phyloP scores from a whole-genome alignment of 2,888 invertebrate genomes.

The Lottia gigantea region DNA sequence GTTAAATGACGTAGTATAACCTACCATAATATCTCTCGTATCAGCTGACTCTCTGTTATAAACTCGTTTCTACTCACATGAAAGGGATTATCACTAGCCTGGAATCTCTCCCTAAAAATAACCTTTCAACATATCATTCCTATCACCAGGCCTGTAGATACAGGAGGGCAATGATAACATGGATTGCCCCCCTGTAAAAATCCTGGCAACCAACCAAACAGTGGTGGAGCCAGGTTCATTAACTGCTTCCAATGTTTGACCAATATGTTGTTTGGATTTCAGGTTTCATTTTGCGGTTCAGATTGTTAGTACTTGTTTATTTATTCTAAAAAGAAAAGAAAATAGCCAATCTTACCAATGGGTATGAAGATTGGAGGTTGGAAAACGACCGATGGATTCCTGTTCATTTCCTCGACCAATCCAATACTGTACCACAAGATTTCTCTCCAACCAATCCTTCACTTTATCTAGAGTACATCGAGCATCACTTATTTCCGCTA shows the following conservation, averaged over 20 bases:
- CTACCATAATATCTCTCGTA: conserved; percentile 59
- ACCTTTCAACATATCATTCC: conserved; percentile 10
- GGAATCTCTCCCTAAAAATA: conserved; percentile 53
- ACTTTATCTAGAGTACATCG: conserved; percentile 30
- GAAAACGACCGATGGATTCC: conserved; percentile 22
- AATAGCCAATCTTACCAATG: conserved; percentile 32
- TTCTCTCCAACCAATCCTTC: conserved; percentile 48
- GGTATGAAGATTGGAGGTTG: conserved; percentile 32
- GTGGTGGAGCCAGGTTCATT: too few relatives aligned
- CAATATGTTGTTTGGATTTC: too few relatives aligned
- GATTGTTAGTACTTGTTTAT: too few relatives aligned
- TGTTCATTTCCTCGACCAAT: conserved; percentile 40
- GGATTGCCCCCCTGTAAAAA: too few relatives aligned
- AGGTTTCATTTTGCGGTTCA: too few relatives aligned
- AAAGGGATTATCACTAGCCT: conserved; percentile 43
- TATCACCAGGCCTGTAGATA: too few relatives aligned
- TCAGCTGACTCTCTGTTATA: conserved; percentile 53
- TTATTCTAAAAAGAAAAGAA: too few relatives aligned
- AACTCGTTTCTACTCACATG: conserved; percentile 31
- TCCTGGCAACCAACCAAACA: too few relatives aligned
- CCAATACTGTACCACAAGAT: conserved; percentile 62
- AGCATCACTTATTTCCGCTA: conserved; percentile 23
- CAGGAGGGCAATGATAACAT: too few relatives aligned
- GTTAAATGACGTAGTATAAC: conserved; percentile 14
- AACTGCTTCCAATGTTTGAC: too few relatives aligned